These are phyloP conservation scores for Crotalus horridus DNA, from an alignment of 2,113 vertebrate species.

Conservation along the genomic window DNA sequence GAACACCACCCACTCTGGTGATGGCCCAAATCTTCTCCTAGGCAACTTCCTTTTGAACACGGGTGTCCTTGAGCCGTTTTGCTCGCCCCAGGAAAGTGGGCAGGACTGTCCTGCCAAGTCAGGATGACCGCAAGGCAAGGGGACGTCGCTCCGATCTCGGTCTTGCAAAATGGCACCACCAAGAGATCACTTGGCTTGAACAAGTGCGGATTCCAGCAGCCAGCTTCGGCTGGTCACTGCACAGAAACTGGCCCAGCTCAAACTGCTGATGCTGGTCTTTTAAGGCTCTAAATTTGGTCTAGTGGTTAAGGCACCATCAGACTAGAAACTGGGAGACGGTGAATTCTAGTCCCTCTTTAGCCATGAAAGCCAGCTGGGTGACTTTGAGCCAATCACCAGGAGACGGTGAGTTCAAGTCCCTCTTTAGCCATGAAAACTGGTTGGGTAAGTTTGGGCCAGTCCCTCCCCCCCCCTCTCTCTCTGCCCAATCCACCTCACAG, in stretches of 20 bases:
- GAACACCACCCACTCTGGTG: background rate
- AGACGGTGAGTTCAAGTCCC: background rate
- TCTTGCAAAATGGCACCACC: background rate
- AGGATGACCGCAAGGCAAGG: background rate
- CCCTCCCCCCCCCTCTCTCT: background rate
- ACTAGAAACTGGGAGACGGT: background rate
- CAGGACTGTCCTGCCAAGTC: background rate
- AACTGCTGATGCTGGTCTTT: background rate
- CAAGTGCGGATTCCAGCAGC: background rate
- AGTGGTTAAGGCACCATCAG: background rate
- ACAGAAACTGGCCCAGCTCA: background rate
- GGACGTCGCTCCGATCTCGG: background rate
- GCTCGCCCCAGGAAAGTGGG: background rate
- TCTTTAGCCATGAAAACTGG: background rate
- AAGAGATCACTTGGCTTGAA: background rate
- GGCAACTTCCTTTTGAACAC: background rate
- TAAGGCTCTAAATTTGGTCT: background rate
- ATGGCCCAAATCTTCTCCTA: background rate
- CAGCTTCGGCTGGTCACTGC: background rate
- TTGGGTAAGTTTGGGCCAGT: background rate
- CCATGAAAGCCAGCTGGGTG: accelerated
- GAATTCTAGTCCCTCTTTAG: background rate
- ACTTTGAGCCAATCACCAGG: background rate
- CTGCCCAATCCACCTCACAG: background rate
- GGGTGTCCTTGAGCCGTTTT: background rate